Evolutionary conservation across 1,140 invertebrate species (phyloP).

Genomic region (Zeugodacus cucurbitae): DNA sequence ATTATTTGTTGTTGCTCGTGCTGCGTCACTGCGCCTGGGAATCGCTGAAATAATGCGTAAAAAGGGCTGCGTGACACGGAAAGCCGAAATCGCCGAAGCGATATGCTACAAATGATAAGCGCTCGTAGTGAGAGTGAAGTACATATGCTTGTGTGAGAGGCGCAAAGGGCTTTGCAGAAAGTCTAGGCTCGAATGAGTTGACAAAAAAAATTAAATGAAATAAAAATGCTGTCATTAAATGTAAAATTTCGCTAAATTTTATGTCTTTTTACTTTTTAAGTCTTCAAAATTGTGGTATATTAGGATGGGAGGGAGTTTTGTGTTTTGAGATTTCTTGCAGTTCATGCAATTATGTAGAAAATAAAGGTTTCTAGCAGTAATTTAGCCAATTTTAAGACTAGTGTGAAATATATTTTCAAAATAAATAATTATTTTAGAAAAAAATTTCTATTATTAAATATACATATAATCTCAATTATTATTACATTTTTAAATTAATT

Average conservation of each 20-base stretch:
- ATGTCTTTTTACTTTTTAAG: neutral
- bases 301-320: neutral
- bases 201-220: neutral
- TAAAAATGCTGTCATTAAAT: neutral
- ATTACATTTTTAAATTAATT: too few relatives aligned
- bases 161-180: neutral
- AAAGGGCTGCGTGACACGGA: slow-evolving; percentile 20
- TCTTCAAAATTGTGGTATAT: neutral
- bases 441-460: too few relatives aligned
- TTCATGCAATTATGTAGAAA: too few relatives aligned
- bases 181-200: neutral
- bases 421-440: too few relatives aligned
- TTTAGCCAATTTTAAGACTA: too few relatives aligned
- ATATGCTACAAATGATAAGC: neutral
- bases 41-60: slow-evolving; percentile 3
- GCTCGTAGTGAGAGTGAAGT: neutral
- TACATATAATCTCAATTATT: too few relatives aligned
- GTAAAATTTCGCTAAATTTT: neutral
- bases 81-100: neutral
- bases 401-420: too few relatives aligned
- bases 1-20: neutral
- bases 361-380: too few relatives aligned
- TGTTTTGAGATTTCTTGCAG: neutral
- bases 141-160: neutral
- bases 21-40: neutral